Percentiles rank a stretch among this genome's conserved stretches.
These are phyloP conservation scores for Picathartes gymnocephalus DNA, from an alignment of 2,113 vertebrate genomes.

Conservation along the genomic window DNA sequence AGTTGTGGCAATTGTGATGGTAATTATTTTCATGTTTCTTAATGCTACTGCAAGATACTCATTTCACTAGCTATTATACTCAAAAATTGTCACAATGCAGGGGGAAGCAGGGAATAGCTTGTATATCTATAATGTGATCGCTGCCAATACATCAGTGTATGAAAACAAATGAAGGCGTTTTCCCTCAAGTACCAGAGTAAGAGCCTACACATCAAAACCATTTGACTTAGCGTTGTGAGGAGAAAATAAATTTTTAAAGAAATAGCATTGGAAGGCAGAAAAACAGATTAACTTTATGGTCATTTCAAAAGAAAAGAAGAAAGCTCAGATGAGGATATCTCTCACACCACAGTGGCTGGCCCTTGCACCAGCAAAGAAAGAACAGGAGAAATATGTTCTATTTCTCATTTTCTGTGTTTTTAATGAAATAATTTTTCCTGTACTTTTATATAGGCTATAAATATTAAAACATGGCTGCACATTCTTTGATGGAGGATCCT, in stretches of 20 bases:
- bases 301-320: not conserved
- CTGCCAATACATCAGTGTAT: not conserved
- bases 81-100: not conserved
- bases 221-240: not conserved
- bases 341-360: not conserved
- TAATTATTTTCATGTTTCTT: slow-evolving; percentile 20
- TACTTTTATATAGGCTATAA: not conserved
- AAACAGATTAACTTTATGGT: not conserved
- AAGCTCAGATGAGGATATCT: not conserved
- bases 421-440: not conserved
- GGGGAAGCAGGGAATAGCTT: not conserved
- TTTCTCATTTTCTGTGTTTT: not conserved
- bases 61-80: slow-evolving; percentile 14
- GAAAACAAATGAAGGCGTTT: slow-evolving; percentile 28
- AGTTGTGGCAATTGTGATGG: not conserved
- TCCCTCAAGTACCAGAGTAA: not conserved
- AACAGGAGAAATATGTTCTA: not conserved
- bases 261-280: not conserved
- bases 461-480: not conserved
- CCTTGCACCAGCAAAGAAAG: not conserved
- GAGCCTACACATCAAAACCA: not conserved
- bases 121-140: not conserved
- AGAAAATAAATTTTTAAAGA: not conserved
- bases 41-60: not conserved
- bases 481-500: not conserved